Conservation (phyloP, 2,888 invertebrate species). For the Clanis bilineata region DNA sequence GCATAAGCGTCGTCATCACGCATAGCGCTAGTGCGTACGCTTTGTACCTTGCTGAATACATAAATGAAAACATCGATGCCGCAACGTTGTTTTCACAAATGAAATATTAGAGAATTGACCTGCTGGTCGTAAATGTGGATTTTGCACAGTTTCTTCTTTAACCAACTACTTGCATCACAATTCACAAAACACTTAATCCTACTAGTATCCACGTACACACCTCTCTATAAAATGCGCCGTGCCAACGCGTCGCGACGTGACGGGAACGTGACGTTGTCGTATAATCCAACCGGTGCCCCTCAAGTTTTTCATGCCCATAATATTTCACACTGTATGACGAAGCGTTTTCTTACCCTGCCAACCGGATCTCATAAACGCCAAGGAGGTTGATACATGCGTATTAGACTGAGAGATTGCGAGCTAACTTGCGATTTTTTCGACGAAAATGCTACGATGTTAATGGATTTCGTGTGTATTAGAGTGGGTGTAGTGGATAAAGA, state of each 20-base stretch:
- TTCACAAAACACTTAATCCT: background rate
- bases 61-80: too few relatives aligned
- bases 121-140: too few relatives aligned
- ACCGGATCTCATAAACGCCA: background rate
- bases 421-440: background rate
- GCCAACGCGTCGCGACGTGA: background rate
- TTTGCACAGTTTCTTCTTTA: background rate
- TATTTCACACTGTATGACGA: conserved; percentile 17
- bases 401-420: background rate
- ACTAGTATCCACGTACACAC: background rate
- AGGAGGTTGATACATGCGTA: conserved; percentile 8
- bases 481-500: conserved; percentile 9
- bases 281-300: background rate
- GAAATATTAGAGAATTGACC: too few relatives aligned
- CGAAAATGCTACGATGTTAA: conserved; percentile 2
- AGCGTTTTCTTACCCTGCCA: conserved; percentile 16
- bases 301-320: background rate
- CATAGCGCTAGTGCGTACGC: too few relatives aligned
- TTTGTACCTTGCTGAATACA: too few relatives aligned
- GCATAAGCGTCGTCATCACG: too few relatives aligned
- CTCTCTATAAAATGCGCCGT: background rate
- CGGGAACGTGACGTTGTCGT: background rate
- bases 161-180: background rate
- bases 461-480: background rate
- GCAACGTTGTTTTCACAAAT: too few relatives aligned